phyloP scores from a whole-genome alignment of 2,888 invertebrate genomes.

The Dromius quadrimaculatus region DNA sequence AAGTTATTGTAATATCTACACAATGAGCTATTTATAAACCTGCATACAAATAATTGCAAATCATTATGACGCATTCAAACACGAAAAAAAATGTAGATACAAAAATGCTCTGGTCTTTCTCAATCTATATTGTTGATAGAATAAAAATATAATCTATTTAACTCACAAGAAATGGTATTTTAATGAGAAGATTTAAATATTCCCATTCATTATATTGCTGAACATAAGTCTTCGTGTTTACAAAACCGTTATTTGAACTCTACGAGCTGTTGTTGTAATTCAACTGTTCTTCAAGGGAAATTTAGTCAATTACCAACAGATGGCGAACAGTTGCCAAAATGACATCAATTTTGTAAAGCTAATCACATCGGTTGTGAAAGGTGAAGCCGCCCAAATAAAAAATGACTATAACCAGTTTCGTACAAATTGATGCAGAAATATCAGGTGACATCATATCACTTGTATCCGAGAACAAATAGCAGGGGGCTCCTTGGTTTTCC shows the following conservation, averaged over 20 bases:
- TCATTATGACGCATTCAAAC: neutral
- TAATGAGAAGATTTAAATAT: conserved; percentile 14
- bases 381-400: too few species aligned
- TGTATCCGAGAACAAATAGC: too few species aligned
- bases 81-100: neutral
- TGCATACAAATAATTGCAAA: conserved; percentile 18
- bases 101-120: conserved; percentile 1
- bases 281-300: neutral
- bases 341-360: too few species aligned
- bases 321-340: conserved; percentile 7
- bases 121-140: conserved; percentile 13
- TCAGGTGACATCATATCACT: too few species aligned
- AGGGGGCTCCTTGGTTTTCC: too few species aligned
- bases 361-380: too few species aligned
- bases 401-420: too few species aligned
- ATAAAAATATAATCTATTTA: conserved; percentile 17
- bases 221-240: conserved; percentile 5
- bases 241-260: conserved; percentile 19
- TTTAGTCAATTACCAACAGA: neutral
- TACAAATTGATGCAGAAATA: too few species aligned
- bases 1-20: conserved; percentile 4
- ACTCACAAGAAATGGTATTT: neutral
- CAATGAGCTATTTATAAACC: conserved; percentile 11
- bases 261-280: neutral
- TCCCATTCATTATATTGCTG: conserved; percentile 14